Base-by-base conservation (phyloP, 2,888 invertebrate genomes). In the Archips xylosteana region DNA sequence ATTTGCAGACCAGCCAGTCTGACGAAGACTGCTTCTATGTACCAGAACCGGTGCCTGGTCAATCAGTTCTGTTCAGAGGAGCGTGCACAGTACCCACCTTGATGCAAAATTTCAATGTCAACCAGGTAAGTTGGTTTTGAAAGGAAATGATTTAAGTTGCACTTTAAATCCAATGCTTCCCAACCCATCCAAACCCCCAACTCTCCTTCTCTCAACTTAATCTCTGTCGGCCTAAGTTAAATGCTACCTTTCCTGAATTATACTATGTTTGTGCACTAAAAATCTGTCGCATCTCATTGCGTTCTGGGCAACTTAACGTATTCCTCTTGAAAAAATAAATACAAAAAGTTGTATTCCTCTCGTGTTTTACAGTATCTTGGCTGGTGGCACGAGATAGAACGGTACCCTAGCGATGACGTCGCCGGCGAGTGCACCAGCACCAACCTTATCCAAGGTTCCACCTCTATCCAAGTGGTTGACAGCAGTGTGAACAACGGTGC, bases 371-470 rank as follows among this genome's bases (percentile, higher is more conserved):
- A 93, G 93, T 93, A 85, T 75, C 64, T 84, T 0, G 92, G 91
- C 34, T 89, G 90, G 89, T 93, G 93, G 93, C 91, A 92, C 70
- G 91, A 92, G 76, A 85, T 92, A 60, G 88, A 90, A 76, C 83
- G 89, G n/a, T 93, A 89, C 75, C 87, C 91, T 0, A 78, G 82
- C 0, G 85, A 87, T 64, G 62, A 69, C 0, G 65, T 77, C 61
- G 78, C 71, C 0, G 91, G 91, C 2, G 80, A 84, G 2, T 93
- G 93, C 75, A 80, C 84, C 75, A 92, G 90, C 79, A 83, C 89
- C 0, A 78, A 83, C 3, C 88, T 89, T 79, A 8, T 32, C 3
- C 60, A 77, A 1, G 62, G 75, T 4, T 86, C 82, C 23, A 81
- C 75, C 73, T 71, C 79, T 4, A 82, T 82, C 78, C 76, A 81